These are phyloP conservation scores for Orthosia gothica DNA, from an alignment of 2,888 invertebrate genomes.

Conservation along the genomic window DNA sequence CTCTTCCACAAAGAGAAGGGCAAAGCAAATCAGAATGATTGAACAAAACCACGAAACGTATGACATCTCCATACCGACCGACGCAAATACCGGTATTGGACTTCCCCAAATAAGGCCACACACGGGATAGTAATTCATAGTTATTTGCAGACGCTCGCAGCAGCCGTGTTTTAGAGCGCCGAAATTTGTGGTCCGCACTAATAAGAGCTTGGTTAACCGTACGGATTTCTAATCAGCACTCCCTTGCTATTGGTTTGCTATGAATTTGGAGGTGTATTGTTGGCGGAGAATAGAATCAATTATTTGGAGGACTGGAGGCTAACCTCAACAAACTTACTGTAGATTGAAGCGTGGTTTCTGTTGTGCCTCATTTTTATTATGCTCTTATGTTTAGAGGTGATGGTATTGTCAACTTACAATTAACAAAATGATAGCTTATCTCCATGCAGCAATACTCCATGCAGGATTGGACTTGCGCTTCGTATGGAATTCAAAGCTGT, in stretches of 20 bases:
- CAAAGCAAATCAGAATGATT: background rate
- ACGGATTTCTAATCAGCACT: slow-evolving; percentile 61
- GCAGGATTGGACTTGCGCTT: too few relatives aligned
- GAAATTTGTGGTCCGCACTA: slow-evolving; percentile 62
- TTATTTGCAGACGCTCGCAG: slow-evolving; percentile 56
- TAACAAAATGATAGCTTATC: too few relatives aligned
- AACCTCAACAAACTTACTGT: background rate
- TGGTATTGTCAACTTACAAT: too few relatives aligned
- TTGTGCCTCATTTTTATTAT: background rate
- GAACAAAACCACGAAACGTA: background rate
- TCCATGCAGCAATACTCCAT: too few relatives aligned
- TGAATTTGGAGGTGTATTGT: slow-evolving; percentile 34
- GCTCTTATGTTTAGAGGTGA: background rate
- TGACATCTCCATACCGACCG: background rate
- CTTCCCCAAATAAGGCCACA: slow-evolving; percentile 33
- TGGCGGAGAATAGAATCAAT: background rate
- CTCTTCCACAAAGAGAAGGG: background rate
- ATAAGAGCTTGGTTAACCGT: slow-evolving; percentile 60
- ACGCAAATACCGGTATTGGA: slow-evolving; percentile 5
- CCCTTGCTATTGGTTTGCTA: slow-evolving; percentile 27
- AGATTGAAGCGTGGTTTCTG: too few relatives aligned
- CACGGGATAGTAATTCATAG: slow-evolving; percentile 45
- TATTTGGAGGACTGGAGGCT: background rate
- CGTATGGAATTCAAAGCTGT: too few relatives aligned
- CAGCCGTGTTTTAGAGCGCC: slow-evolving; percentile 35